Evolutionary conservation across 2,888 invertebrate species (phyloP).

Genomic region (Aphidius colemani): DNA sequence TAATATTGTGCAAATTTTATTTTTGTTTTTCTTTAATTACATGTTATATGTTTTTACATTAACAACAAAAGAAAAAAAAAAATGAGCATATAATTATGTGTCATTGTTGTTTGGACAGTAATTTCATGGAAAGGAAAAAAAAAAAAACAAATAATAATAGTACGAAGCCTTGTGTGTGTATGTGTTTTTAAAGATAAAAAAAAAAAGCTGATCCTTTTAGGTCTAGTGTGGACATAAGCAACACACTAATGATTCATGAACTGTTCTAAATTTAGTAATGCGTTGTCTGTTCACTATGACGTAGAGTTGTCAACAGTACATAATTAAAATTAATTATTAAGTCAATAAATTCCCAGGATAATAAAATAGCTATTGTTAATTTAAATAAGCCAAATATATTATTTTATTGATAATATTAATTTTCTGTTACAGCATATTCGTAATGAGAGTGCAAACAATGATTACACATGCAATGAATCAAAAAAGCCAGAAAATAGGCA

Average conservation of each 20-base stretch:
- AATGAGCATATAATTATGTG: too few relatives aligned
- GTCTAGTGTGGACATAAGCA: neutral
- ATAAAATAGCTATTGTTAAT: too few relatives aligned
- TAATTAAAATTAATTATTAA: neutral
- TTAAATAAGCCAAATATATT: too few relatives aligned
- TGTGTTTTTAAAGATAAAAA: neutral
- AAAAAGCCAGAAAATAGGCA: conserved; percentile 78
- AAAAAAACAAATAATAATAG: neutral
- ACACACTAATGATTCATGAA: too few relatives aligned
- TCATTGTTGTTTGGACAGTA: too few relatives aligned
- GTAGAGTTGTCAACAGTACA: neutral
- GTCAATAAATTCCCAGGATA: conserved; percentile 10
- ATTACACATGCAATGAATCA: conserved; percentile 72
- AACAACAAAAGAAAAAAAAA: too few relatives aligned
- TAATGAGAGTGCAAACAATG: conserved; percentile 69
- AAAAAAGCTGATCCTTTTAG: too few relatives aligned
- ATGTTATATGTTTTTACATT: too few relatives aligned
- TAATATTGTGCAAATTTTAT: too few relatives aligned
- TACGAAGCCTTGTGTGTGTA: neutral
- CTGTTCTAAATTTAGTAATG: too few relatives aligned
- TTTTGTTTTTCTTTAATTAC: too few relatives aligned
- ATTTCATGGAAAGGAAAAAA: neutral
- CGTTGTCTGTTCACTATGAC: neutral
- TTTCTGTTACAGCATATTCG: conserved; percentile 71
- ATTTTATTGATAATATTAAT: conserved; percentile 11